Evolutionary conservation across 1,140 invertebrate genomes (phyloP).

Genomic region (Magallana ariakensis): DNA sequence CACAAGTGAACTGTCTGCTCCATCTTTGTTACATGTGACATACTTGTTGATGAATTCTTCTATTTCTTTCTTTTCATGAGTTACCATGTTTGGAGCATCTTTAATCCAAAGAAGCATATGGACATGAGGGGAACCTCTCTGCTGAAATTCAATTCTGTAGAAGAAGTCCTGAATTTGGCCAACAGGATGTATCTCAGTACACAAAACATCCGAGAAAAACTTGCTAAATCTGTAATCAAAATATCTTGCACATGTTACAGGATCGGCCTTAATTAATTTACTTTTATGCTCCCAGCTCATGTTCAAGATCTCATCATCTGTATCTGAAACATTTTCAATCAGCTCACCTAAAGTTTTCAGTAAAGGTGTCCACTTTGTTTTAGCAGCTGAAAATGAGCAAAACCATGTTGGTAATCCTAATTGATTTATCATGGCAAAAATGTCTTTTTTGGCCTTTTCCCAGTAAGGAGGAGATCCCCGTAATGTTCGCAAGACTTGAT

Average conservation of each 20-base stretch:
- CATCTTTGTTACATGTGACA: conserved; percentile 39
- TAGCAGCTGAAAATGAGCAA: conserved; percentile 61
- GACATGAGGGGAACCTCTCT: conserved; percentile 51
- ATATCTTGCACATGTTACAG: conserved; percentile 61
- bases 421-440: conserved; percentile 67
- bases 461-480: conserved; percentile 61
- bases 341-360: conserved; percentile 56
- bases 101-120: conserved; percentile 51
- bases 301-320: conserved; percentile 52
- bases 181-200: conserved; percentile 29
- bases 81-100: conserved; percentile 29
- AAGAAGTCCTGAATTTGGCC: conserved; percentile 63
- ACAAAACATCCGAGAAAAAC: conserved; percentile 46
- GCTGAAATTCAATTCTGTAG: conserved; percentile 48
- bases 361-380: conserved; percentile 61
- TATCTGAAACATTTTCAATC: conserved; percentile 7
- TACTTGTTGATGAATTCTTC: conserved; percentile 25
- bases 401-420: conserved; percentile 63
- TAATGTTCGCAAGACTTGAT: conserved; percentile 54
- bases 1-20: conserved; percentile 11
- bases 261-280: conserved; percentile 54
- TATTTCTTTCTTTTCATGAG: conserved; percentile 17
- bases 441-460: conserved; percentile 61
- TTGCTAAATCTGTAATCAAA: conserved; percentile 49
- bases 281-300: conserved; percentile 52